Evolutionary conservation across 2,797 vertebrate genomes (phyloP).

Genomic region (Thalassophryne amazonica): DNA sequence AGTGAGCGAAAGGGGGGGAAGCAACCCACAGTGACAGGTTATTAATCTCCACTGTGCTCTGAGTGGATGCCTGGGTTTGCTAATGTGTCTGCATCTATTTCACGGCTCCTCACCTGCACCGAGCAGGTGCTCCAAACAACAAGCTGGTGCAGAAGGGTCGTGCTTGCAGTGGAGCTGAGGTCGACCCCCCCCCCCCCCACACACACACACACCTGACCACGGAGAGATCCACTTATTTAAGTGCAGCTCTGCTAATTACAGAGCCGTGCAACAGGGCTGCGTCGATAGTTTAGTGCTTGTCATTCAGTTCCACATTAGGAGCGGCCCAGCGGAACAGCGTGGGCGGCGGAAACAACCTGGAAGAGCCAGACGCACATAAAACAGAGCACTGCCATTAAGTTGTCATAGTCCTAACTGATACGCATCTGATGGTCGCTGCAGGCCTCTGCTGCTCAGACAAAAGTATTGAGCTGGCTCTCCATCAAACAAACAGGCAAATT

Average conservation of each 20-base stretch:
- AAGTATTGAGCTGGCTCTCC: conserved; percentile 37
- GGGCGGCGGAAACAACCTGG: conserved; percentile 40
- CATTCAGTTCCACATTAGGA: conserved; percentile 14
- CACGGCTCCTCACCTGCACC: conserved; percentile 34
- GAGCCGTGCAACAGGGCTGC: not conserved
- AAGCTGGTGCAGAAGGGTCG: no score
- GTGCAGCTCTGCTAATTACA: conserved; percentile 17
- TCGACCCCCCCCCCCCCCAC: not conserved
- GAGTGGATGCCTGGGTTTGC: conserved; percentile 35
- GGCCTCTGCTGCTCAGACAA: conserved; percentile 22
- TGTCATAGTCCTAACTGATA: conserved; percentile 52
- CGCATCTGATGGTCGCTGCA: conserved; percentile 34
- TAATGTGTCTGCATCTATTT: conserved; percentile 54
- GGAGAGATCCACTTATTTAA: not conserved
- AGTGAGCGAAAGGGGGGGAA: conserved; percentile 37
- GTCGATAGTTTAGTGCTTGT: conserved; percentile 26
- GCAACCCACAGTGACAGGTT: conserved; percentile 60
- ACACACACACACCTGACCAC: no score
- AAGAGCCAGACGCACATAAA: conserved; percentile 46
- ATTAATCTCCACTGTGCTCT: conserved; percentile 61
- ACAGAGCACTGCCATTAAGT: conserved; percentile 47
- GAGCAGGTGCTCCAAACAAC: not conserved
- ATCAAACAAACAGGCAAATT: conserved; percentile 44
- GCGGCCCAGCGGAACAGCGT: conserved; percentile 2
- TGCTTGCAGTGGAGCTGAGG: not conserved